Base-by-base conservation (phyloP, 2,888 invertebrate species). In the Heliconius sara region DNA sequence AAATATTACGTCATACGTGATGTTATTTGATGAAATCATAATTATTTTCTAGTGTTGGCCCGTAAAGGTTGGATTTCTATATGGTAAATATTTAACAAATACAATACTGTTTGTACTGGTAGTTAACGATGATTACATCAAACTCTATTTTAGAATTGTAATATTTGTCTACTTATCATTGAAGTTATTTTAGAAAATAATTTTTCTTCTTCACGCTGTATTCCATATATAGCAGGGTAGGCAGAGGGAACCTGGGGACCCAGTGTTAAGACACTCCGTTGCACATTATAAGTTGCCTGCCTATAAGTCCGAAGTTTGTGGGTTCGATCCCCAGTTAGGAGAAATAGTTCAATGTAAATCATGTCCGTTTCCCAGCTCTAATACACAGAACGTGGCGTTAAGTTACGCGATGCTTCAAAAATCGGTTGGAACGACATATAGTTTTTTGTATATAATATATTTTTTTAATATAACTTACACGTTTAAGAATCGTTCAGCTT, bases 1-100 rank as follows among this genome's bases (percentile, higher is more conserved):
- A 66, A 43, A 73, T 60, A 52, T 79, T 77, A 79, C 79, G 79
- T 79, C 65, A 79, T n/a, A 5, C 1, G 25, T 47, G 72, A 47
- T 27, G 75, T 6, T 43, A 47, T 75, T 80, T 65, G 57, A 73
- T 65, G 77, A 72, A 66, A 30, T 76, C 76, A 79, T 79, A 27
- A 80, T 78, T 80, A 60, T 75, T 67, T 73, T 77, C 60, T 70
- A 74, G 43, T 47, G 60, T 72, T 52, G 66, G 30, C 16, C 22
- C 12, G 47, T 25, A 66, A 25, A 30, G 27, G 39, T 57, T 9
- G 57, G 6, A 60, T 52, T 60, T 60, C n/a, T 60, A 73, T 39
- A 57, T 57, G 34, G 57, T 60, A 60, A 73, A 73, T 73, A 73
- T 73, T 60, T 13, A 25, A 19, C 19, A 7, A 60, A 57, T 39